Evolutionary conservation across 2,888 invertebrate genomes (phyloP), one percentile per base, ranked within the genome.

Genomic region (Diaperis boleti): DNA sequence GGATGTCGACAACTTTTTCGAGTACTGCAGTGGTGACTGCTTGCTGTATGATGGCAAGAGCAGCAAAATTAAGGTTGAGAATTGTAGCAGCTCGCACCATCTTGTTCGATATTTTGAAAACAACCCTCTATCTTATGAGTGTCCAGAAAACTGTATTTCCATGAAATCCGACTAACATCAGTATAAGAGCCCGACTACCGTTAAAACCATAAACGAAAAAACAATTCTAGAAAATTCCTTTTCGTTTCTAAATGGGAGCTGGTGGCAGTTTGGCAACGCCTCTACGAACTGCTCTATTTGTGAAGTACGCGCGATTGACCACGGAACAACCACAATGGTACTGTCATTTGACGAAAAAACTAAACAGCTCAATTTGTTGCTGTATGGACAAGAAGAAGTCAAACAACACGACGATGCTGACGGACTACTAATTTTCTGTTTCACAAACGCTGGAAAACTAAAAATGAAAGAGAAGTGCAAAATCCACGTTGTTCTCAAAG

Each of bases 341-440:
- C 56, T 78, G 22, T 65, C 63, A 4, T 78, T 78, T 54, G 71
- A 75, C 8, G 59, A 66, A 3, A 55, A 61, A 15, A 62, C 66
- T 3, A 59, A 37, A 11, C 61, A 64, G n/a, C 65, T 80, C 2
- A 67, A 54, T 52, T 65, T 89, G 8, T 84, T 84, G 4, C 81
- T 88, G 31, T 88, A 88, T 72, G 83, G 81, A 67, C 84, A 85
- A 1, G 83, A 85, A 8, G 83, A 83, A 56, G 78, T 87, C 54
- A 41, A 56, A 33, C 22, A 18, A 8, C 86, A 85, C 84, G 82
- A 82, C 62, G 79, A 83, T 65, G 78, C 82, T 26, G 83, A 85
- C 62, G 81, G 82, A 49, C 83, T 85, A 61, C 81, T 79, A 66
- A 81, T 88, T 41, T 84, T 84, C 70, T 89, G 89, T 73, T 88